These are phyloP conservation scores for Ophioninae sp. DNA, from an alignment of 2,888 invertebrate genomes.

Conservation along the genomic window DNA sequence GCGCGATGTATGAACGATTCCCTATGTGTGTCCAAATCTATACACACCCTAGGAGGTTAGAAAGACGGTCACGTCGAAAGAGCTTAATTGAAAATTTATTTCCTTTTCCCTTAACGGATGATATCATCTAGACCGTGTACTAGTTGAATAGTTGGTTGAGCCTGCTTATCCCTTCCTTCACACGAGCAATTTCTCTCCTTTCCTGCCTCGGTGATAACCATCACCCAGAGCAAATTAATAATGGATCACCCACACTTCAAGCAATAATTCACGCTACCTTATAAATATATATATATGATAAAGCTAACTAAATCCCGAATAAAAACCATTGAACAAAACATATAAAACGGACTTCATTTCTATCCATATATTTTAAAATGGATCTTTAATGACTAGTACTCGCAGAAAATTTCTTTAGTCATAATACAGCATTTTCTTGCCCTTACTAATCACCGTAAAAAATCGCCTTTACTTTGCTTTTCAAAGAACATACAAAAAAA, in stretches of 20 bases:
- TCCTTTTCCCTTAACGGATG: constrained; percentile 47
- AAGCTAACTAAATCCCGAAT: no score
- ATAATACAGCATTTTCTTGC: no score
- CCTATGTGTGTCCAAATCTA: not conserved
- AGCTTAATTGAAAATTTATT: constrained; percentile 62
- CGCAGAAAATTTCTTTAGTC: no score
- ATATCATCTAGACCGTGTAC: constrained; percentile 45
- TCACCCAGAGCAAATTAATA: constrained; percentile 56
- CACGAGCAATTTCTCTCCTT: constrained; percentile 9
- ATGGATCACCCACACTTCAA: constrained; percentile 59
- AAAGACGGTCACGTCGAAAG: constrained; percentile 53
- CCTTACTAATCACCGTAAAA: no score
- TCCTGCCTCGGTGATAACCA: constrained; percentile 8
- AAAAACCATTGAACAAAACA: no score
- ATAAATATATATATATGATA: not conserved
- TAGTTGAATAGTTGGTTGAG: constrained; percentile 39
- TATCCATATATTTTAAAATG: no score
- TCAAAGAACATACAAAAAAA: no score
- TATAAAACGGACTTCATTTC: no score
- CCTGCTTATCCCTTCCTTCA: constrained; percentile 48
- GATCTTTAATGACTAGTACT: no score
- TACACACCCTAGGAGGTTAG: not conserved
- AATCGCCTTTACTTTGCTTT: no score
- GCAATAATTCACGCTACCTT: constrained; percentile 57
- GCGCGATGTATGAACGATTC: not conserved